These are phyloP conservation scores for Phalacrocorax pelagicus DNA, from an alignment of 2,113 vertebrate species.

Conservation along the genomic window DNA sequence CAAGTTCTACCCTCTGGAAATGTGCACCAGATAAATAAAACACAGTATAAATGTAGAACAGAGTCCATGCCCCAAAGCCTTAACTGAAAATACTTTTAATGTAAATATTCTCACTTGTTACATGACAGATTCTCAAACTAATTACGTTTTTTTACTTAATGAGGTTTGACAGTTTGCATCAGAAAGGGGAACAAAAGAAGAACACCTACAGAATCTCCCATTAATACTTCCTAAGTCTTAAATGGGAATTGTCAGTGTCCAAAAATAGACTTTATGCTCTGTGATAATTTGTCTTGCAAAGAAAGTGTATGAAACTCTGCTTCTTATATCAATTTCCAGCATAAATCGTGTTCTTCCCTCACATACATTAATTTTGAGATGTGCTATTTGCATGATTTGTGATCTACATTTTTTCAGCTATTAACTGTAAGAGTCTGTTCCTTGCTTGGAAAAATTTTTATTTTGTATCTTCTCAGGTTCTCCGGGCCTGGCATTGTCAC, in stretches of 20 bases:
- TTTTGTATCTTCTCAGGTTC: background rate
- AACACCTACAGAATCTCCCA: background rate
- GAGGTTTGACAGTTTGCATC: background rate
- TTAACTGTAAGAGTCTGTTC: background rate
- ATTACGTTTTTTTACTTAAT: background rate
- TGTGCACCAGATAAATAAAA: background rate
- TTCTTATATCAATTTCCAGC: background rate
- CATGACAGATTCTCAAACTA: background rate
- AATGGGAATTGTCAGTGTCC: background rate
- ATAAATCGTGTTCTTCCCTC: background rate
- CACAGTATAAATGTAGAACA: background rate
- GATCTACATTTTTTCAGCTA: background rate
- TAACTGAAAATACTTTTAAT: background rate
- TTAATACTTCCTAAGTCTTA: background rate
- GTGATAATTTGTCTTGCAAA: background rate
- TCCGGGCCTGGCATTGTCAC: background rate
- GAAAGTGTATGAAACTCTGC: background rate
- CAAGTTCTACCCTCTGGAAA: background rate
- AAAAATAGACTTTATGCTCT: background rate
- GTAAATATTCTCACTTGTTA: background rate
- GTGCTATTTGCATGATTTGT: background rate
- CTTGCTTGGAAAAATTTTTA: background rate
- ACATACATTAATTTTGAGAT: background rate
- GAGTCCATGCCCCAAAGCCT: background rate
- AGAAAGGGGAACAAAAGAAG: conserved; percentile 4